These are phyloP conservation scores for Sphaerodactylus townsendi DNA, from an alignment of 2,113 vertebrate genomes.

Conservation along the genomic window DNA sequence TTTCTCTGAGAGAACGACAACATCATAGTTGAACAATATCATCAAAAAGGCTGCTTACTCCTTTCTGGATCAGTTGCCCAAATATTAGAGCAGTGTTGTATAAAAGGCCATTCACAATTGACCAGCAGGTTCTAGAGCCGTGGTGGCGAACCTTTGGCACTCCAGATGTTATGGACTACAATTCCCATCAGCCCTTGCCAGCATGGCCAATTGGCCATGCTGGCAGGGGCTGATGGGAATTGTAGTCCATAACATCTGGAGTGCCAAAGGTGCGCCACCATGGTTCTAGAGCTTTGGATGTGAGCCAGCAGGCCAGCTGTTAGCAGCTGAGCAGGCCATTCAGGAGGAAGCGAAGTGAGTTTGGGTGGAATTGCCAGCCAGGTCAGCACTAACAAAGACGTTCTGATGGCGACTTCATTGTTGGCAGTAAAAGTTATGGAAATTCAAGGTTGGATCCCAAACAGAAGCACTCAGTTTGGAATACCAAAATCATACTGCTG, in stretches of 20 bases:
- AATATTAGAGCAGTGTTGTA: not conserved
- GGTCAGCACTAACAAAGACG: not conserved
- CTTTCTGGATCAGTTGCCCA: not conserved
- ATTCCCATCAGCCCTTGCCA: no score
- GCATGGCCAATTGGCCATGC: no score
- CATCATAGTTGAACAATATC: no score
- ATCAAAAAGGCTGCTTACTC: no score
- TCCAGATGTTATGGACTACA: no score
- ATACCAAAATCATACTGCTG: not conserved
- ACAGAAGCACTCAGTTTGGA: not conserved
- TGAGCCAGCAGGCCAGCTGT: not conserved
- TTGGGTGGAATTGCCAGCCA: not conserved
- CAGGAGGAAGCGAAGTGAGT: not conserved
- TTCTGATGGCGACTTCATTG: not conserved
- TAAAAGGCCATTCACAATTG: not conserved
- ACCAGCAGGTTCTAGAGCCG: not conserved
- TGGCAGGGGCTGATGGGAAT: no score
- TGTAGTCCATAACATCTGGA: no score
- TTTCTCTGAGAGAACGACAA: no score
- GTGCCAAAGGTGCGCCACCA: no score
- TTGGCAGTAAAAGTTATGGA: not conserved
- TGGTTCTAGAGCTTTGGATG: no score
- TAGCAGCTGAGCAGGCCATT: not conserved
- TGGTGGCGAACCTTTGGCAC: no score
- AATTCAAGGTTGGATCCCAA: not conserved